Evolutionary conservation across 2,113 vertebrate genomes (phyloP), one percentile per base, ranked within the genome.

Genomic region (Numenius arquata): DNA sequence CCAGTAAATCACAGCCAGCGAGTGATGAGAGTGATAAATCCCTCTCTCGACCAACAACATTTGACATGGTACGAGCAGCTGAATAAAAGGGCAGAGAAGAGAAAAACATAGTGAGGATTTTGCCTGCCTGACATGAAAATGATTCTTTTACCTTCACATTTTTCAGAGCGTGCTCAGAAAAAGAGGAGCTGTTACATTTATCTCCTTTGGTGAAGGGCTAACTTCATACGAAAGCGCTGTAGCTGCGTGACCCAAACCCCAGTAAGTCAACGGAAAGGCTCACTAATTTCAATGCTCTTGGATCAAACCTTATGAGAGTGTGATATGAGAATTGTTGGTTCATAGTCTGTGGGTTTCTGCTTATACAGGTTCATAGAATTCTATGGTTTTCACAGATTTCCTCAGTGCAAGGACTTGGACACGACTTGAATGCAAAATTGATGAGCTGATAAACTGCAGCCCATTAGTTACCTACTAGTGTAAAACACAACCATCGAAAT

Each of bases 111-210:
- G 36, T 9, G 43, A 86, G 94, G 91, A 66, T 90, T 92, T 41
- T 27, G 45, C 83, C 67, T 55, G 77, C 78, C 89, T 96, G 84
- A 88, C 71, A 65, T 22, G 78, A 96, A 96, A 95, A 93, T 15
- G 6, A 88, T 96, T 96, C 88, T 90, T 97, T 90, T 97, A 92
- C 88, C 93, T 93, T 96, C 65, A 1, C 53, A 10, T 53, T 53
- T 55, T 55, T 29, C 9, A 10, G 27, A 17, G 29, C 3, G 53
- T 55, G 29, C 58, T 79, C 41, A 73, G 77, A 70, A 83, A 89
- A 85, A 67, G 21, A 66, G 50, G 76, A 84, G 74, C 74, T 67
- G 65, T 40, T n/a, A 22, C 15, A 25, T 86, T 61, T 62, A 23
- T 67, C 43, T 66, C 45, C 18, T 34, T 76, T 62, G 72, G 62